Percentiles rank a stretch among this genome's conserved stretches.
phyloP scores from a whole-genome alignment of 2,797 vertebrate species.

The Yasuhikotakia modesta region DNA sequence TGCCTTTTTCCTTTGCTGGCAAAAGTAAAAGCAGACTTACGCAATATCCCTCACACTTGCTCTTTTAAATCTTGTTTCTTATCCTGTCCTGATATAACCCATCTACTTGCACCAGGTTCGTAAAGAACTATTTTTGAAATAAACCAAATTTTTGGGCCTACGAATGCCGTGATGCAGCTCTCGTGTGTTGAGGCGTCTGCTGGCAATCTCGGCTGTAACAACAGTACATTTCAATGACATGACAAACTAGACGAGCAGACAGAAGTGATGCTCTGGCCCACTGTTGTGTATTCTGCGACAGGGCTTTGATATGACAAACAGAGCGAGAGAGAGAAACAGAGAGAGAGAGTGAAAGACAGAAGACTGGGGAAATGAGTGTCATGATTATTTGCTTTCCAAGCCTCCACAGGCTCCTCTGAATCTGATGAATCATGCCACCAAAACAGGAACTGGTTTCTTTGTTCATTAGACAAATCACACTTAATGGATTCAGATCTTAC shows the following conservation, averaged over 20 bases:
- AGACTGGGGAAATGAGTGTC: neutral
- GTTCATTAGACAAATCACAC: slow-evolving; percentile 66
- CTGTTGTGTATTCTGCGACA: slow-evolving; percentile 33
- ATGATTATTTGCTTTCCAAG: slow-evolving; percentile 45
- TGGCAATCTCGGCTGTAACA: slow-evolving; percentile 12
- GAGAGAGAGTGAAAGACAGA: neutral
- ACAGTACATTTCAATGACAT: slow-evolving; percentile 20
- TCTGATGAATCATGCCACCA: slow-evolving; percentile 62
- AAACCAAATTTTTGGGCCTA: neutral
- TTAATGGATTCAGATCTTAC: slow-evolving; percentile 75
- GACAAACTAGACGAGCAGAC: slow-evolving; percentile 31
- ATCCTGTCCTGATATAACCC: neutral
- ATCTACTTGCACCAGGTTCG: slow-evolving; percentile 5
- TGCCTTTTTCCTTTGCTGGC: neutral
- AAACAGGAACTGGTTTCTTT: slow-evolving; percentile 55
- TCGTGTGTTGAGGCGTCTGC: neutral
- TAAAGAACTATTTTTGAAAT: slow-evolving; percentile 5
- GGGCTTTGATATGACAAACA: slow-evolving; percentile 45
- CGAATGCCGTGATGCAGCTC: neutral
- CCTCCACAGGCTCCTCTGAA: slow-evolving; percentile 29
- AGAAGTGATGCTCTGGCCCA: slow-evolving; percentile 19
- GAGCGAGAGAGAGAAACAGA: neutral
- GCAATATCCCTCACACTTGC: slow-evolving; percentile 4
- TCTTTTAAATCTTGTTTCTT: neutral
- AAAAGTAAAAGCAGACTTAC: slow-evolving; percentile 1